A percentile compares a stretch with the other conserved stretches of the same genome.
phyloP scores from a whole-genome alignment of 1,140 invertebrate species.

The Augochlora pura region DNA sequence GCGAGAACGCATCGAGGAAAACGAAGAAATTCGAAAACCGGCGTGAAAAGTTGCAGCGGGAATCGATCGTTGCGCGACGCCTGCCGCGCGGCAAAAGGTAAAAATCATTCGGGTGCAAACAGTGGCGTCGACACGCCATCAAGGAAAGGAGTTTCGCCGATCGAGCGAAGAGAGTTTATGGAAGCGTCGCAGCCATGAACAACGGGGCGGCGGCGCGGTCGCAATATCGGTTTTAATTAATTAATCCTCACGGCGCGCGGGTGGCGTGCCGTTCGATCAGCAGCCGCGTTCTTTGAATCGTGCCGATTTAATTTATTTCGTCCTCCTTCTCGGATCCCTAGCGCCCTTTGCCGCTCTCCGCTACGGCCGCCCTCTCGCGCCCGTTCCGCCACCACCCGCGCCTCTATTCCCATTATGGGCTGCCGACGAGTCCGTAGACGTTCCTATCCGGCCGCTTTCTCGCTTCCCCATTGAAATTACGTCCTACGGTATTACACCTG shows the following conservation, averaged over 20 bases:
- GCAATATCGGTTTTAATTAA: conserved; percentile 62
- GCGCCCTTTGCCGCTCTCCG: background rate
- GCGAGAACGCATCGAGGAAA: no score
- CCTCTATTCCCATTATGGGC: conserved; percentile 4
- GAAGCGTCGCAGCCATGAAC: conserved; percentile 30
- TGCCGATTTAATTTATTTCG: conserved; percentile 46
- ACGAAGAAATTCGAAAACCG: no score
- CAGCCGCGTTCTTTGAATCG: conserved; percentile 46
- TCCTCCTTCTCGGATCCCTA: background rate
- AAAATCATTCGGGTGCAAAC: conserved; percentile 4
- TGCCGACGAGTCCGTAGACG: background rate
- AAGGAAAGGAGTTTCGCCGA: conserved; percentile 16
- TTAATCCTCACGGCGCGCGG: conserved; percentile 49
- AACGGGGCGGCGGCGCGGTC: conserved; percentile 2
- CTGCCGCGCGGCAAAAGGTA: background rate
- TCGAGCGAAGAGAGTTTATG: conserved; percentile 18
- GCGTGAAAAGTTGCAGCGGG: conserved; percentile 7
- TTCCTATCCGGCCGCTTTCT: background rate
- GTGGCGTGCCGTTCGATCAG: conserved; percentile 46
- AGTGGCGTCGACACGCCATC: background rate
- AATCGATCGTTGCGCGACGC: background rate
- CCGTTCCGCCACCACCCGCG: background rate
- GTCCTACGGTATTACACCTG: background rate
- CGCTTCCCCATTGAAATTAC: background rate
- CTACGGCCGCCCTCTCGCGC: no score